These are phyloP conservation scores for Psammodynastes pulverulentus DNA, from an alignment of 2,113 vertebrate genomes.

Conservation along the genomic window DNA sequence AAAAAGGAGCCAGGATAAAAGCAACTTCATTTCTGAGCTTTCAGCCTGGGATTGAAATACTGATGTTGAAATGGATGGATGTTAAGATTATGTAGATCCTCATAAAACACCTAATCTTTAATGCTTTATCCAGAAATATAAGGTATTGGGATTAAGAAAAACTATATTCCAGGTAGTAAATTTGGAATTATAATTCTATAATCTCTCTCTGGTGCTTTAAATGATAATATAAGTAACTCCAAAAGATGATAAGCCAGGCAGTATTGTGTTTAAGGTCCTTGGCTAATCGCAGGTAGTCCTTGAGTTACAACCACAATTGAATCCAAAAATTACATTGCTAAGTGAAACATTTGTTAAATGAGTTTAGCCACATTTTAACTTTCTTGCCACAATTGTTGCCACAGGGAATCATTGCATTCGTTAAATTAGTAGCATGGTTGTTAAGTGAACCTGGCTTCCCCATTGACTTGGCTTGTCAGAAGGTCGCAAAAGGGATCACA, in stretches of 20 bases:
- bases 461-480: not conserved
- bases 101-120: not conserved
- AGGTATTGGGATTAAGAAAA: not conserved
- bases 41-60: not conserved
- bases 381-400: not conserved
- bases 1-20: not conserved
- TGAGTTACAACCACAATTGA: not conserved
- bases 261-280: not conserved
- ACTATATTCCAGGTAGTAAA: not conserved
- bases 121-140: not conserved
- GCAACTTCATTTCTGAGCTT: not conserved
- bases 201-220: not conserved
- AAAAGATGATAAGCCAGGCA: not conserved
- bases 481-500: not conserved
- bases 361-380: not conserved
- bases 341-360: not conserved
- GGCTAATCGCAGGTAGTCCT: not conserved
- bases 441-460: not conserved
- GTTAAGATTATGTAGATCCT: not conserved
- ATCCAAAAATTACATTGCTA: not conserved
- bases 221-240: not conserved
- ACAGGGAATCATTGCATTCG: not conserved
- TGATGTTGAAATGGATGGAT: not conserved
- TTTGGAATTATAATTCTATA: not conserved
- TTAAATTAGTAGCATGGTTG: not conserved